phyloP scores from a whole-genome alignment of 2,113 vertebrate species.

The Muntiacus muntjak region DNA sequence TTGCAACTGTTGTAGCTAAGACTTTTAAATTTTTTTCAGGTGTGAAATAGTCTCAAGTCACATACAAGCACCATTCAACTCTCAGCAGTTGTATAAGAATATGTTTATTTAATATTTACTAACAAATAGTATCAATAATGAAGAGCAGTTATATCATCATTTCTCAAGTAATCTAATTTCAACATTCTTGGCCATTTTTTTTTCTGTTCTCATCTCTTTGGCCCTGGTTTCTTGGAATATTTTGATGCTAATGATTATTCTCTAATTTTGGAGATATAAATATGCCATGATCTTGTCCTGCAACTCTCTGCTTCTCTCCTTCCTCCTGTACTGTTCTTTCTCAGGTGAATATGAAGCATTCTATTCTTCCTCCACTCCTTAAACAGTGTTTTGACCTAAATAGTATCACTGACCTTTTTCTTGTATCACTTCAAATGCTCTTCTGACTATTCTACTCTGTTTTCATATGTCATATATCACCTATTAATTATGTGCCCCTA shows the following conservation, averaged over 20 bases:
- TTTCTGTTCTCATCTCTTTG: neutral
- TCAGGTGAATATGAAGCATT: neutral
- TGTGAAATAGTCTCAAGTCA: neutral
- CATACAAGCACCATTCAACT: neutral
- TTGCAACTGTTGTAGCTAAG: neutral
- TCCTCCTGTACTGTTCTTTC: neutral
- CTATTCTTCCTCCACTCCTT: neutral
- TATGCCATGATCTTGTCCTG: neutral
- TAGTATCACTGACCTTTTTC: neutral
- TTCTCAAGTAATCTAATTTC: neutral
- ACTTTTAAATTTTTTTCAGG: neutral
- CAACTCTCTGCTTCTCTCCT: neutral
- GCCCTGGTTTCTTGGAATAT: neutral
- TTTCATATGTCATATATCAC: neutral
- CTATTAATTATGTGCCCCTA: neutral
- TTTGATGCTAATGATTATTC: neutral
- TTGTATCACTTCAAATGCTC: neutral
- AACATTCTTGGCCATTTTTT: neutral
- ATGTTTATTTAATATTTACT: neutral
- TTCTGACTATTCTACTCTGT: neutral
- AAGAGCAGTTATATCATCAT: neutral
- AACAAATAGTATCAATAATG: neutral
- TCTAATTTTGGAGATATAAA: neutral
- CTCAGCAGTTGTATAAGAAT: neutral
- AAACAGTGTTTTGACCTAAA: neutral